Base-by-base conservation (phyloP, 2,797 vertebrate genomes). In the Micropoecilia bifurca region DNA sequence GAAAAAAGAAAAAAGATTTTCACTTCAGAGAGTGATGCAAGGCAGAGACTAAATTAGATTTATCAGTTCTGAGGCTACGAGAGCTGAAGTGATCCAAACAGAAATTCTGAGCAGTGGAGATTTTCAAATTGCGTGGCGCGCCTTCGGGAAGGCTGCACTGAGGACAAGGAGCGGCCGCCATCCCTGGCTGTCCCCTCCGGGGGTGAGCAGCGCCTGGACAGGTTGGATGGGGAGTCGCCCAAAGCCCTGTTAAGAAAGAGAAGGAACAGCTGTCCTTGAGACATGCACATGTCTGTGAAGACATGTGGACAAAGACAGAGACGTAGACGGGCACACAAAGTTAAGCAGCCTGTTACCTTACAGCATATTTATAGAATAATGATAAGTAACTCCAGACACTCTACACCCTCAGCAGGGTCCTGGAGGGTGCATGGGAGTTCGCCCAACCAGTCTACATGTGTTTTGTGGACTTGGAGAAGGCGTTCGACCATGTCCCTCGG, bases 191-290 rank as follows among this genome's bases (percentile, higher is more conserved):
- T 90, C 88, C 84, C 85, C 85, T 12, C 50, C 2, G 50, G 50
- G 73, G 83, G 87, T 81, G 81, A 73, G 84, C 61, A 86, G 50
- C 69, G 69, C 81, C 88, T 87, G 92, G 87, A 90, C 91, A 76
- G 86, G 80, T 80, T 78, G 82, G 77, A 84, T 28, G 82, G 83
- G 76, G 77, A 77, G 80, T 83, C 48, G 83, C 91, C 89, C 16
- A 80, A 79, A 90, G 93, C 87, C 80, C 73, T 85, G 36, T 79
- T 71, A 78, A 81, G 89, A 88, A 86, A 89, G 88, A 84, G 80
- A 85, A 89, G 81, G 86, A 92, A 90, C 91, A 89, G 90, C 88
- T 92, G 91, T 87, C 90, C 92, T 92, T 92, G 90, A 92, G 86
- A 83, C 91, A 86, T 74, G 87, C 79, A 28, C 59, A 88, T 74